phyloP scores from a whole-genome alignment of 35 echinoderm and acorn worm genomes.

The Lytechinus pictus region DNA sequence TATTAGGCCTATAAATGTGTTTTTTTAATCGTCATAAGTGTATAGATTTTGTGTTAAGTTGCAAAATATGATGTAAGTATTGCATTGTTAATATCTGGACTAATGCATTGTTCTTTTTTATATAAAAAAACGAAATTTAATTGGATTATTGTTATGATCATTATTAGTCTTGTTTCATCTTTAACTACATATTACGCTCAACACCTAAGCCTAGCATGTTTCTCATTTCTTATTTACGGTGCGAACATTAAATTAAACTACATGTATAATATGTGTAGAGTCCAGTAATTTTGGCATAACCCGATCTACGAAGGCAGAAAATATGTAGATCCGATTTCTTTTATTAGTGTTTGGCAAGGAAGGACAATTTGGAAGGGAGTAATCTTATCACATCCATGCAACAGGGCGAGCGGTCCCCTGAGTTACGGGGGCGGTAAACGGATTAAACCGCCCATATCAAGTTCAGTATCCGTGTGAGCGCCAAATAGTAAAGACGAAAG shows the following conservation, averaged over 20 bases:
- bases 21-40: no score
- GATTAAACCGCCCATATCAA: not conserved
- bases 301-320: not conserved
- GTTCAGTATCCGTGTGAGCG: not conserved
- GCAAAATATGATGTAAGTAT: no score
- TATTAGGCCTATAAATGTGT: no score
- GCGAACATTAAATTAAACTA: not conserved
- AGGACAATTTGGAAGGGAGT: not conserved
- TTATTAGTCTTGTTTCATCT: not conserved
- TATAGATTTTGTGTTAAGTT: no score
- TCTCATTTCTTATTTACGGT: not conserved
- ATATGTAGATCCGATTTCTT: not conserved
- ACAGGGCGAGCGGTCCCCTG: not conserved
- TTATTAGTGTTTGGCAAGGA: not conserved
- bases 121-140: no score
- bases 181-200: not conserved
- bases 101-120: no score
- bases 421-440: not conserved
- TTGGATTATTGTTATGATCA: not conserved
- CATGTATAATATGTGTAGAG: not conserved
- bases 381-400: not conserved
- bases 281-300: conserved; percentile 13
- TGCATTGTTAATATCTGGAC: no score
- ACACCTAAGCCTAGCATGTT: not conserved
- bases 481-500: not conserved